These are phyloP conservation scores for Idaea straminata DNA, from an alignment of 2,888 invertebrate genomes.

Conservation along the genomic window DNA sequence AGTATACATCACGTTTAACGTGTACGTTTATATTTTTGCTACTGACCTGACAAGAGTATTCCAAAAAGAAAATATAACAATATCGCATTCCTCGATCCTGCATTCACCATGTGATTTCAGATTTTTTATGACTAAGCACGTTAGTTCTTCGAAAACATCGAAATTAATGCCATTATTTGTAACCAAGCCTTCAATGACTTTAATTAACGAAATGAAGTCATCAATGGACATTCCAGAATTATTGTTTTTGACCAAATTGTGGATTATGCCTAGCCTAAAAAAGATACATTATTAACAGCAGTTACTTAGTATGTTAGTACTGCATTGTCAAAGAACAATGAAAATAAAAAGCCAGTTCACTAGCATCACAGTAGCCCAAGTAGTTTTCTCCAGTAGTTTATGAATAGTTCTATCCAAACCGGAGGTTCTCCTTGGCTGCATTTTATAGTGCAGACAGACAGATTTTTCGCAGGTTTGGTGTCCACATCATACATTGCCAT, in stretches of 20 bases:
- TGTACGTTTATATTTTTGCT: not conserved
- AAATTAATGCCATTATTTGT: conserved; percentile 47
- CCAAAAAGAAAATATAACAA: conserved; percentile 50
- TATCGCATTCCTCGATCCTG: conserved; percentile 34
- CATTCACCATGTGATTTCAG: conserved; percentile 20
- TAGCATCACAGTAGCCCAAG: too few species aligned
- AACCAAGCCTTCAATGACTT: conserved; percentile 46
- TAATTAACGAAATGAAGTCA: conserved; percentile 49
- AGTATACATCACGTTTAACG: too few species aligned
- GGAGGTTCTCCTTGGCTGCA: too few species aligned
- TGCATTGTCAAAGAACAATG: not conserved
- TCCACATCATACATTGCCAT: too few species aligned
- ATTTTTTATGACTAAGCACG: conserved; percentile 39
- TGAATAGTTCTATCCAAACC: too few species aligned
- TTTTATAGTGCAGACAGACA: too few species aligned
- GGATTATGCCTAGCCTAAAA: conserved; percentile 62
- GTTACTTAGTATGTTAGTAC: not conserved
- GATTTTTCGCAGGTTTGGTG: too few species aligned
- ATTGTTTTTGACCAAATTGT: conserved; percentile 53
- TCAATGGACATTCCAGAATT: conserved; percentile 35
- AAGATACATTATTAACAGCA: not conserved
- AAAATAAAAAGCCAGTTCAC: too few species aligned
- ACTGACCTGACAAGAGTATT: conserved; percentile 65
- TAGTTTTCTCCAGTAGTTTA: too few species aligned
- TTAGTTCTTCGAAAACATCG: conserved; percentile 45